Base-by-base conservation (phyloP, 2,797 vertebrate genomes). In the Botia kubotai region DNA sequence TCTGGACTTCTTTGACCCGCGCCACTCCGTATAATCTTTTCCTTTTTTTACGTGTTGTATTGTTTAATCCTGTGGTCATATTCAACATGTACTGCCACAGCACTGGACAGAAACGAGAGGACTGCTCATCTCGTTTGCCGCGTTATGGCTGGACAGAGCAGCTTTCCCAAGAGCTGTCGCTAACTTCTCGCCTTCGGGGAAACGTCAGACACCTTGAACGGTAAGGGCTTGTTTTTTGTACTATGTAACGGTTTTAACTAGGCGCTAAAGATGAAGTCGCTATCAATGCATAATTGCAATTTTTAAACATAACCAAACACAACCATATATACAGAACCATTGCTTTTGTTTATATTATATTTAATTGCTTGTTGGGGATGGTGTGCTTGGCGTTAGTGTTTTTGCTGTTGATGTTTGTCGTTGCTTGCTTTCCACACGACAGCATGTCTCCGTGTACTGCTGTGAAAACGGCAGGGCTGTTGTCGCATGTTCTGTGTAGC, bases 1-100 rank as follows among this genome's bases (percentile, higher is more conserved):
- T 26, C 92, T 93, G 93, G 94, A 91, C 94, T 87, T 90, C 92
- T 92, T 92, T 87, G 82, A 19, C 71, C 82, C 83, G 87, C 87
- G 89, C 88, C 33, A 70, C 48, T 79, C 68, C 14, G 52, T 26
- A 6, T 87, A 91, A 90, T 89, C 43, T 29, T 52, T 29, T 57
- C 43, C 36, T 48, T 36, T 71, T 12, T 74, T 74, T 10, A 46
- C 58, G 16, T 65, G 12, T 26, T 66, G 89, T 87, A 89, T 91
- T 93, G 19, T 77, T 65, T 13, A 26, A 55, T 79, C 52, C 60
- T 26, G 19, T 65, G 48, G 46, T 55, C 0, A 63, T 55, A 65
- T 55, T 72, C 29, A 39, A 57, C 53, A 68, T 60, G 69, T 39
- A 4, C 52, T 58, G 2, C 6, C 57, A 55, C n/a, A 6, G 5